Evolutionary conservation across 2,888 invertebrate genomes (phyloP).

Genomic region (Ophonus ardosiacus): DNA sequence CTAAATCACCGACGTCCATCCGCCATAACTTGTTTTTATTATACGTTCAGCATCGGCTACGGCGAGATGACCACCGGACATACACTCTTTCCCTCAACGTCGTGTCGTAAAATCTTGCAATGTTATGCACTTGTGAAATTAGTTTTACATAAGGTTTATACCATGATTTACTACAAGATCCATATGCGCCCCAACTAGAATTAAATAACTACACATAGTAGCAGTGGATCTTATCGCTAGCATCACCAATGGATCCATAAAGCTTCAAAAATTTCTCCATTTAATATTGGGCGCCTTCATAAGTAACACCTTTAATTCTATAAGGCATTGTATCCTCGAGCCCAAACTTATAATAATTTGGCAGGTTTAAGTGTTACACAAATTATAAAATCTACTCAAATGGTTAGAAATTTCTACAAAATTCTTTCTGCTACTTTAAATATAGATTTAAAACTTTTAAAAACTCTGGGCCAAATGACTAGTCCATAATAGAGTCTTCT

Average conservation of each 20-base stretch:
- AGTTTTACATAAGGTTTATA: constrained; percentile 51
- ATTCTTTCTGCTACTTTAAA: no score
- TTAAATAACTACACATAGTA: background rate
- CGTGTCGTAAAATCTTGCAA: constrained; percentile 43
- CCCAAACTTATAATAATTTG: no score
- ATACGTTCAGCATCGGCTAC: constrained; percentile 19
- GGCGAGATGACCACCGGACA: constrained; percentile 27
- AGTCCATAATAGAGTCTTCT: no score
- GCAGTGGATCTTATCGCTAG: background rate
- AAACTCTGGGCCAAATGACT: no score
- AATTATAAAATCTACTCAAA: no score
- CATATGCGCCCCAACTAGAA: background rate
- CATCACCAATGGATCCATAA: background rate
- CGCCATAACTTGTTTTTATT: constrained; percentile 63
- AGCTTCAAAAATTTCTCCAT: no score
- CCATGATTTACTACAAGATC: constrained; percentile 13
- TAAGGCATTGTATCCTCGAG: no score
- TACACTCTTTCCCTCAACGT: constrained; percentile 22
- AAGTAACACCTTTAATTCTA: no score
- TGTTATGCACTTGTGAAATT: constrained; percentile 48
- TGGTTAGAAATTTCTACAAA: no score
- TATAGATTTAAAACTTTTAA: no score
- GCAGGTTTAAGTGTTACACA: no score
- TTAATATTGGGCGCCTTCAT: no score
- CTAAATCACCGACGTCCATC: constrained; percentile 60